Evolutionary conservation across 2,113 vertebrate genomes (phyloP).

Genomic region (Cephalopterus ornatus): DNA sequence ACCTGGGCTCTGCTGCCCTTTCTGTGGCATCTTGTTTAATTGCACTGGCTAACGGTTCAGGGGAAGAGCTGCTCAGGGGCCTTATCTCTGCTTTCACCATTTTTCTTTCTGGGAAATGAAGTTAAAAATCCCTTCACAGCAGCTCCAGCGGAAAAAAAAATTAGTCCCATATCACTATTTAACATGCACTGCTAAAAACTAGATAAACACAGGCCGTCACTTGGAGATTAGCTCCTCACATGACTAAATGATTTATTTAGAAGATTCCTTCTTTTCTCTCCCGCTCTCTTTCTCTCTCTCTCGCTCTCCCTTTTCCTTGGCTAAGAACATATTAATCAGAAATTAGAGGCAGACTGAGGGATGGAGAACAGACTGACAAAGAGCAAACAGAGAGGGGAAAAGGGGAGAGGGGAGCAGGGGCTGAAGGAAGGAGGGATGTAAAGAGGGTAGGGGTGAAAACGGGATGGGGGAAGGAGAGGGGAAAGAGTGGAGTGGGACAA

Average conservation of each 20-base stretch:
- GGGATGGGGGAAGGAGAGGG: not conserved
- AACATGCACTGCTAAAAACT: constrained; percentile 75
- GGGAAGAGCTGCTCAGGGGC: constrained; percentile 34
- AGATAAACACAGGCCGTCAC: constrained; percentile 72
- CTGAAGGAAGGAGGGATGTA: not conserved
- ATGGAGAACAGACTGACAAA: constrained; percentile 11
- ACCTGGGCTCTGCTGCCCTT: not conserved
- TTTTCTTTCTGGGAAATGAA: constrained; percentile 73
- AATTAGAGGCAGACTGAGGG: constrained; percentile 64
- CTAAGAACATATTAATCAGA: constrained; percentile 76
- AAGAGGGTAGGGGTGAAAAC: not conserved
- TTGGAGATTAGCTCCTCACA: constrained; percentile 74
- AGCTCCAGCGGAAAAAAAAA: constrained; percentile 48
- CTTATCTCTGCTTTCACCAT: constrained; percentile 67
- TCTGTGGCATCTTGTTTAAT: constrained; percentile 28
- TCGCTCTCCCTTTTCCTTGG: constrained; percentile 42
- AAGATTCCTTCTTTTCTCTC: constrained; percentile 65
- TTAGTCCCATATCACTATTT: constrained; percentile 72
- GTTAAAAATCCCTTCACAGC: constrained; percentile 70
- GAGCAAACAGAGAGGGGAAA: not conserved
- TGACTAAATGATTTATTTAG: constrained; percentile 78
- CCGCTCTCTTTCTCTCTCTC: not conserved
- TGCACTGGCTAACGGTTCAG: constrained; percentile 38
- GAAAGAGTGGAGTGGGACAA: not conserved
- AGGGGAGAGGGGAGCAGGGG: not conserved